Evolutionary conservation across 1,140 invertebrate genomes (phyloP).

Genomic region (Drosophila azteca): DNA sequence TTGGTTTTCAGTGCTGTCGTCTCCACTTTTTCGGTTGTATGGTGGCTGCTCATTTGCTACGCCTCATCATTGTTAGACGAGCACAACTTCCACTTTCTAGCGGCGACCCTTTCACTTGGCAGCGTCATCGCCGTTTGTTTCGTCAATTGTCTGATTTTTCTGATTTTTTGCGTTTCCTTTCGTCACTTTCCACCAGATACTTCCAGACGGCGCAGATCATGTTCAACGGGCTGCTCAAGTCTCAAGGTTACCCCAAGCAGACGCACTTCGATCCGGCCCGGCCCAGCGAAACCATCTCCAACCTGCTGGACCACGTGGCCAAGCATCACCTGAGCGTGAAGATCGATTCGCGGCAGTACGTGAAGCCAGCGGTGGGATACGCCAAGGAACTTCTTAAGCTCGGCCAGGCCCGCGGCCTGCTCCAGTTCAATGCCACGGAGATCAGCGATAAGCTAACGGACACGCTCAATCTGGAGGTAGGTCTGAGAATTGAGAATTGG

Average conservation of each 20-base stretch:
- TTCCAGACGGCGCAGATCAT: constrained; percentile 88
- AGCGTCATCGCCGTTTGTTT: constrained; percentile 56
- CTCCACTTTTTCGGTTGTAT: constrained; percentile 24
- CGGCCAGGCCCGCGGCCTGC: constrained; percentile 87
- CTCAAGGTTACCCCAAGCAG: constrained; percentile 89
- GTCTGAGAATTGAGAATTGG: constrained; percentile 22
- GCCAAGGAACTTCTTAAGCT: constrained; percentile 88
- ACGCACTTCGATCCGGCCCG: constrained; percentile 88
- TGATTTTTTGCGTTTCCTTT: constrained; percentile 30
- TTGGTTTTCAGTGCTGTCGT: constrained; percentile 19
- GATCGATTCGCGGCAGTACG: constrained; percentile 89
- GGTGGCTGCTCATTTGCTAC: constrained; percentile 17
- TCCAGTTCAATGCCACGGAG: constrained; percentile 86
- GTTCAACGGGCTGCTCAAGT: constrained; percentile 90
- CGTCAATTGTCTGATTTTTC: constrained; percentile 47
- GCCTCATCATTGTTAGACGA: constrained; percentile 43
- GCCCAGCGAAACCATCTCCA: constrained; percentile 88
- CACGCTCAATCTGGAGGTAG: constrained; percentile 89
- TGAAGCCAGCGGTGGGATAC: constrained; percentile 90
- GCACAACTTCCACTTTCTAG: constrained; percentile 77
- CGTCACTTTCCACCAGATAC: constrained; percentile 86
- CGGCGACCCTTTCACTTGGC: constrained; percentile 71
- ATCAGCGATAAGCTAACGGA: constrained; percentile 90
- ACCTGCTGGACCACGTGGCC: constrained; percentile 87
- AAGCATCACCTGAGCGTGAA: constrained; percentile 89